These are phyloP conservation scores for Empidonax traillii DNA, from an alignment of 2,113 vertebrate species.

Conservation along the genomic window DNA sequence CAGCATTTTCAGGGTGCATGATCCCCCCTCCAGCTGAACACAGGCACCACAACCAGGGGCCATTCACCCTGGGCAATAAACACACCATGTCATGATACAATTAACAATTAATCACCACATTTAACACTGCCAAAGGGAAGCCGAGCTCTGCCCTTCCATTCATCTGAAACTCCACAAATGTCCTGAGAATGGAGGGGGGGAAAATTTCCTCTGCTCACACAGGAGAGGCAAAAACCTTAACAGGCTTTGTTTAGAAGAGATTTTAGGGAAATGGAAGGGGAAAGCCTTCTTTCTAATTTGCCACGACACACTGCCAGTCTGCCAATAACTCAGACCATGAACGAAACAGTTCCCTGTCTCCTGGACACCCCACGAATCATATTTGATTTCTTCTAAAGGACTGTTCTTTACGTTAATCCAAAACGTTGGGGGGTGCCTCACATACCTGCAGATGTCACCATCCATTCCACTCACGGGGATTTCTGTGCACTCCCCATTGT, in stretches of 20 bases:
- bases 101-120: neutral
- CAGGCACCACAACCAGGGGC: neutral
- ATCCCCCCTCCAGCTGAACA: neutral
- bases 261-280: neutral
- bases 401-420: neutral
- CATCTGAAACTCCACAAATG: neutral
- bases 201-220: neutral
- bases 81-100: neutral
- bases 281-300: neutral
- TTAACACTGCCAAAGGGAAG: neutral
- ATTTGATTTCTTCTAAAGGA: neutral
- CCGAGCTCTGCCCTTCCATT: neutral
- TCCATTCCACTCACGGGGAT: conserved; percentile 70
- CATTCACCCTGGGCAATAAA: neutral
- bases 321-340: neutral
- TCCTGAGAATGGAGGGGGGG: neutral
- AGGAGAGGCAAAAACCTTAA: neutral
- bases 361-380: accelerated
- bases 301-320: neutral
- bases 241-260: neutral
- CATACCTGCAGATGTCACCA: conserved; percentile 84
- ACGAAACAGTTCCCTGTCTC: neutral
- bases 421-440: neutral
- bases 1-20: neutral
- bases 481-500: conserved; percentile 79